Conservation (phyloP, 2,113 vertebrate species). For the Corythornis vintsioides region DNA sequence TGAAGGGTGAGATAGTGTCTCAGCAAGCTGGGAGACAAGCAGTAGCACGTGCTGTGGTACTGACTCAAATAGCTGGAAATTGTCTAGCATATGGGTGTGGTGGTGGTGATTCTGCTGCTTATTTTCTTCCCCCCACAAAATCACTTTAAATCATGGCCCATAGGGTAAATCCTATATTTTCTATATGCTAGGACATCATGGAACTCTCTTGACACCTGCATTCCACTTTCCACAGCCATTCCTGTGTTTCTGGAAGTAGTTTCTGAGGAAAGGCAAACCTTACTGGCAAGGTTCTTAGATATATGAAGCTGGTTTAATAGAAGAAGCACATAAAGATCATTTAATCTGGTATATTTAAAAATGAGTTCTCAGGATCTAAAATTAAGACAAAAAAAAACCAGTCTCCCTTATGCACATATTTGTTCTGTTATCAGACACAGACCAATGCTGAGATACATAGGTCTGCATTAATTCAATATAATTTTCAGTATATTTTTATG, state of each 20-base stretch:
- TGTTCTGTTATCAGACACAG: not conserved
- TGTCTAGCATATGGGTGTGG: not conserved
- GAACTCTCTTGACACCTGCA: not conserved
- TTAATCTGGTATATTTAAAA: not conserved
- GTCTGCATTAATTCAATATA: not conserved
- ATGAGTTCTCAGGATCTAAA: not conserved
- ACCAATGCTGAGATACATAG: rapidly evolving
- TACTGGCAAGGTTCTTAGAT: not conserved
- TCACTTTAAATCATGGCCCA: not conserved
- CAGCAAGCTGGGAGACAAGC: not conserved
- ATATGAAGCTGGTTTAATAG: not conserved
- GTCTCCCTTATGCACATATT: not conserved
- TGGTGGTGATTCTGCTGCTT: not conserved
- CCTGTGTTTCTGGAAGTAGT: not conserved
- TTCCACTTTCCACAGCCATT: not conserved
- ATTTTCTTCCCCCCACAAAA: not conserved
- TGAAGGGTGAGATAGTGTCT: not conserved
- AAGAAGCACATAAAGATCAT: not conserved
- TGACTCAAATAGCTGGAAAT: not conserved
- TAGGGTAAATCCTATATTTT: not conserved
- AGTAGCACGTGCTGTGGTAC: rapidly evolving
- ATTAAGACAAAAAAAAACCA: not conserved
- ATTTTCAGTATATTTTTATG: not conserved
- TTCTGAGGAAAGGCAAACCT: not conserved
- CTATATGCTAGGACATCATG: not conserved